Conservation (phyloP, 2,888 invertebrate species). For the Agriotes lineatus region DNA sequence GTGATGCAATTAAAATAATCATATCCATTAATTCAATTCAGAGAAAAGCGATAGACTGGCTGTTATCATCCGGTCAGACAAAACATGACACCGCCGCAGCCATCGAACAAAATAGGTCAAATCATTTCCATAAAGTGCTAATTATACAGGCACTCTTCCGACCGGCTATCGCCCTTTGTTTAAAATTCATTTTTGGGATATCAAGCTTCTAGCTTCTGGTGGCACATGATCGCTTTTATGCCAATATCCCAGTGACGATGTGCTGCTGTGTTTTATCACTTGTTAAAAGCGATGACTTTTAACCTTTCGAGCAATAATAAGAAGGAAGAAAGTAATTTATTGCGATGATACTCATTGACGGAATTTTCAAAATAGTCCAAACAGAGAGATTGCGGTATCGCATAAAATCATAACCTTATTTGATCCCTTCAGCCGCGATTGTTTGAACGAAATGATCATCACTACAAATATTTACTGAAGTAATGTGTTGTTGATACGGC, state of each 20-base stretch:
- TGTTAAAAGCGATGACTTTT: slow-evolving; percentile 10
- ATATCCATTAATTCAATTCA: slow-evolving; percentile 26
- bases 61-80: slow-evolving; percentile 30
- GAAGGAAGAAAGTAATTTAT: slow-evolving; percentile 14
- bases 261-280: slow-evolving; percentile 1
- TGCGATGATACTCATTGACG: not conserved
- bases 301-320: slow-evolving; percentile 5
- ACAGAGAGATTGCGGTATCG: not conserved
- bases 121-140: slow-evolving; percentile 10
- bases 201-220: too few species aligned
- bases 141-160: slow-evolving; percentile 7
- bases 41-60: slow-evolving; percentile 25
- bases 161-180: not conserved
- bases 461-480: too few species aligned
- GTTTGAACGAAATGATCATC: too few species aligned
- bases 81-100: slow-evolving; percentile 37
- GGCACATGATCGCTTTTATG: not conserved
- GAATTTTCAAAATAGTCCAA: not conserved
- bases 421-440: too few species aligned
- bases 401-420: too few species aligned
- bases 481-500: too few species aligned
- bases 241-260: not conserved
- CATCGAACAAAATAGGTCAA: slow-evolving; percentile 41
- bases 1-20: slow-evolving; percentile 32
- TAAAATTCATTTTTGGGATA: too few species aligned